Conservation (phyloP, 92 coral and sea anemone genomes). For the Isaurus tuberculatus region DNA sequence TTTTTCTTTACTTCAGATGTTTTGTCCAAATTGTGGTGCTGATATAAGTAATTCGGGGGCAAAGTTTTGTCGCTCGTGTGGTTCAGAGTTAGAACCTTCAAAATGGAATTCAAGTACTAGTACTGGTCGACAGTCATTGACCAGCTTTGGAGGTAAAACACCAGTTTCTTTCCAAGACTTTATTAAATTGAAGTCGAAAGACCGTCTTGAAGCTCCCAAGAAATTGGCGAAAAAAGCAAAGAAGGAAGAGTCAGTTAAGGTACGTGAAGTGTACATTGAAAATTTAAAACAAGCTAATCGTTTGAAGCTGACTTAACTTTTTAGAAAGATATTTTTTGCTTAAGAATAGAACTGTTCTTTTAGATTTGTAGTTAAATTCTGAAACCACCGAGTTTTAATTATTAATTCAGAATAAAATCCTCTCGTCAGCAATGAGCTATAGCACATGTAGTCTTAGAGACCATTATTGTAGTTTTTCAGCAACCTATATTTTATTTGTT, state of each 20-base stretch:
- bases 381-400: neutral
- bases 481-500: neutral
- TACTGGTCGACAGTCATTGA: constrained; percentile 17
- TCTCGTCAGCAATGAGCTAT: neutral
- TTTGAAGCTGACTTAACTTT: neutral
- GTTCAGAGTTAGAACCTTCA: constrained; percentile 1
- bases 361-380: neutral
- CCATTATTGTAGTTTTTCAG: neutral
- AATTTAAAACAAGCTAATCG: neutral
- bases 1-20: neutral
- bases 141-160: neutral
- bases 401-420: neutral
- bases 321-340: neutral
- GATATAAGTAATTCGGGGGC: constrained; percentile 12
- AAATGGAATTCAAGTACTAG: neutral
- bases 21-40: neutral
- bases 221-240: neutral
- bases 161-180: neutral
- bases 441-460: neutral
- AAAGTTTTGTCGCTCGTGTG: neutral
- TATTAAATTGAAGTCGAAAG: neutral
- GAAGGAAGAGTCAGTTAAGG: constrained; percentile 10
- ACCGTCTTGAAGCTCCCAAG: constrained; percentile 8
- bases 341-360: neutral
- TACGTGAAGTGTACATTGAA: neutral